phyloP scores from a whole-genome alignment of 2,888 invertebrate species.

The Erynnis tages region DNA sequence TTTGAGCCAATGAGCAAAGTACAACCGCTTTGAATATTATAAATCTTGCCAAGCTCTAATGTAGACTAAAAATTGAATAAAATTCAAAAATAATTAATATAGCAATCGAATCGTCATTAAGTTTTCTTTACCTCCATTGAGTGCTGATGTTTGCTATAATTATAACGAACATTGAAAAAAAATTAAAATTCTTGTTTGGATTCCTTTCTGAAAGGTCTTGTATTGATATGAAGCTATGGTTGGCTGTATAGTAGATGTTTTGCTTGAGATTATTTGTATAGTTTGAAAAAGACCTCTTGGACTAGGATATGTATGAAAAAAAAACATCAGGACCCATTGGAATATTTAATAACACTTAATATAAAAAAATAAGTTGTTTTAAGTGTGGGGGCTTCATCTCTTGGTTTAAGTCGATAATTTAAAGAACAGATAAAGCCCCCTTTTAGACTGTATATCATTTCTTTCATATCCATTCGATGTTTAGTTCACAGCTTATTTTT shows the following conservation, averaged over 20 bases:
- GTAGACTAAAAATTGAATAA: no score
- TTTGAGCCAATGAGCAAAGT: no score
- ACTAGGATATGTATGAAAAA: slow-evolving; percentile 34
- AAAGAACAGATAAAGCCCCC: slow-evolving; percentile 10
- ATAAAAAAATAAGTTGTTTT: slow-evolving; percentile 73
- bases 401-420: slow-evolving; percentile 24
- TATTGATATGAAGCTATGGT: slow-evolving; percentile 55
- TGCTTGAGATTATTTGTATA: slow-evolving; percentile 66
- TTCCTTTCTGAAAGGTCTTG: slow-evolving; percentile 43
- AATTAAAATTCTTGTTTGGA: slow-evolving; percentile 2
- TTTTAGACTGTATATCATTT: slow-evolving; percentile 29
- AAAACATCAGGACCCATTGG: slow-evolving; percentile 46
- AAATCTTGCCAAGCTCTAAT: no score
- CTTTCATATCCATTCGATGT: slow-evolving; percentile 40
- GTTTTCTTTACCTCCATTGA: slow-evolving; percentile 41
- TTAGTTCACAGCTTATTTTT: slow-evolving; percentile 78
- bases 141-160: slow-evolving; percentile 39
- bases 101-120: slow-evolving; percentile 43
- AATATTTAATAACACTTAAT: slow-evolving; percentile 61
- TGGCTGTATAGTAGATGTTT: slow-evolving; percentile 75
- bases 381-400: slow-evolving; percentile 52
- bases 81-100: no score
- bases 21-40: no score
- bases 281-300: slow-evolving; percentile 46
- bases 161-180: slow-evolving; percentile 18